These are phyloP conservation scores for Coendou prehensilis DNA, from an alignment of 2,797 vertebrate species.

Conservation along the genomic window DNA sequence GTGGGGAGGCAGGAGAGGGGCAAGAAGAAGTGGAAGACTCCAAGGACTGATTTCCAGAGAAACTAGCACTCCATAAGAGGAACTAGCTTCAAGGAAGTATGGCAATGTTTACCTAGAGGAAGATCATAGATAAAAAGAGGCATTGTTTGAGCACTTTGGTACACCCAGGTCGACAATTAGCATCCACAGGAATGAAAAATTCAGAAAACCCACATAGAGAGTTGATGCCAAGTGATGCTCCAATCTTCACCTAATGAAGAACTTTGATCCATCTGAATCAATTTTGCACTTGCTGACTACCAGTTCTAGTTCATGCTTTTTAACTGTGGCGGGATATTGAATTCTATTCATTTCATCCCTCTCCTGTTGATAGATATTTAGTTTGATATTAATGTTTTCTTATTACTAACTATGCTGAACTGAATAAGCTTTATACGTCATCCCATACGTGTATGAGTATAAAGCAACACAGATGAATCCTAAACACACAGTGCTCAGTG, in stretches of 20 bases:
- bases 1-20: not conserved
- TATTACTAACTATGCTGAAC: not conserved
- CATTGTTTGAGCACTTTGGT: not conserved
- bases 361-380: not conserved
- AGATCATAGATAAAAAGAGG: not conserved
- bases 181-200: not conserved
- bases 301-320: not conserved
- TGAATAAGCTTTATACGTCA: not conserved
- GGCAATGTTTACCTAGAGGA: not conserved
- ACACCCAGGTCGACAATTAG: not conserved
- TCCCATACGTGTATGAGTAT: too few species aligned
- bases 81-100: not conserved
- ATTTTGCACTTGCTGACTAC: not conserved
- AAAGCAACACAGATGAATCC: not conserved
- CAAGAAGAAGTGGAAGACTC: not conserved
- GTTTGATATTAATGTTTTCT: not conserved
- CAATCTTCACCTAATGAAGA: not conserved
- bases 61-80: not conserved
- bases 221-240: not conserved
- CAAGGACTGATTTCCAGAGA: not conserved
- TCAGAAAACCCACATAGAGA: not conserved
- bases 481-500: not conserved
- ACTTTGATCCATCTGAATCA: not conserved
- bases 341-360: not conserved
- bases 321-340: not conserved